Base-by-base conservation (phyloP, 2,113 vertebrate genomes). In the Pogonocichla stellata region DNA sequence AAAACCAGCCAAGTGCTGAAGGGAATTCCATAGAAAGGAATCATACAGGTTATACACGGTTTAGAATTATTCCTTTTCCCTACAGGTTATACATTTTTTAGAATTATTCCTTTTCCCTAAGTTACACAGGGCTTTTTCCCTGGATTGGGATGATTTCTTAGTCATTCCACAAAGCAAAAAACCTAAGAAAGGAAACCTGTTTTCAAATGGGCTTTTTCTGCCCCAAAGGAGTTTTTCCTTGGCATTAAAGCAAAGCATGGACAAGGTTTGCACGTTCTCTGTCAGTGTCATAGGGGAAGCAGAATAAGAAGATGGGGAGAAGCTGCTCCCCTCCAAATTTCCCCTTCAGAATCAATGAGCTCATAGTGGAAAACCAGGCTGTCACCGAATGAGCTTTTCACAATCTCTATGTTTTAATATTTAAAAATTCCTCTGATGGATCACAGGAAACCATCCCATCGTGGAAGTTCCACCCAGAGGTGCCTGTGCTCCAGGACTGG, bases 331-430 rank as follows among this genome's bases (percentile, higher is more conserved):
- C 92, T 95, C 75, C 72, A 79, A 95, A 97, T 88, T 97, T 86
- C 96, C 96, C 95, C 96, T 90, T 67, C 38, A 95, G 93, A 86
- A 83, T 86, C 75, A 64, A n/a, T 97, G 96, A 97, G 93, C 92
- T 97, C 96, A 97, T 97, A 78, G 92, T 93, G 95, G 93, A 96
- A 97, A 97, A 71, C 69, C 95, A 97, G 92, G 29, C 88, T 88
- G 86, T 93, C 96, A 96, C 67, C 36, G 34, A 95, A 40, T 80
- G 72, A 92, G 72, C 50, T 97, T 97, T 93, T 95, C 96, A 96
- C 88, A 96, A 95, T 95, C 92, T 92, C 94, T 92, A 0, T 88
- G 75, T 83, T 97, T 96, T 92, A 78, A 96, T 96, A 93, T 79
- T 80, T 88, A 86, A 96, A 96, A 97, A 92, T 50, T 96, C 96